phyloP scores from a whole-genome alignment of 2,888 invertebrate genomes.

The Chromoteleia sp. region DNA sequence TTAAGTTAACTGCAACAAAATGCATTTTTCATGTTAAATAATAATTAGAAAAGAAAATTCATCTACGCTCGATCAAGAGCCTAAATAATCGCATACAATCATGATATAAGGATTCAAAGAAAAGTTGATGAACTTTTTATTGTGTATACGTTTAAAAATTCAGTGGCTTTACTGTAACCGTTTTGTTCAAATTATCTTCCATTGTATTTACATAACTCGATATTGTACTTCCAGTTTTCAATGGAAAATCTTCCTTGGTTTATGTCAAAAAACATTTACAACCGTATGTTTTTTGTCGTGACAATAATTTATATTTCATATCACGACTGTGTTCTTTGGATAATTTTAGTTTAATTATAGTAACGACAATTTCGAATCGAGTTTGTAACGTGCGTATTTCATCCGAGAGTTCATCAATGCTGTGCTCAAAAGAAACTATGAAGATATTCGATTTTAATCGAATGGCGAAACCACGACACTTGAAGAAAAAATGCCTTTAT shows the following conservation, averaged over 20 bases:
- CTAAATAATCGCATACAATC: not conserved
- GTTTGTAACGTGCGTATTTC: conserved; percentile 17
- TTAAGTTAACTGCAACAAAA: conserved; percentile 12
- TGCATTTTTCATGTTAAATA: conserved; percentile 29
- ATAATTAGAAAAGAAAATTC: not conserved
- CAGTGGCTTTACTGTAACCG: no score
- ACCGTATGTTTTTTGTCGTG: not conserved
- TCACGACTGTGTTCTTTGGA: conserved; percentile 13
- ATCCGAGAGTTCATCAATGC: not conserved
- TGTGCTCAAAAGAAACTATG: conserved; percentile 5
- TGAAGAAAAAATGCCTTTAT: conserved; percentile 30
- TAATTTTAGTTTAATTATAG: not conserved
- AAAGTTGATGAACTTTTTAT: not conserved
- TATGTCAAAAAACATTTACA: not conserved
- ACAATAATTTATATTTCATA: conserved; percentile 28
- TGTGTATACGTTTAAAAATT: not conserved
- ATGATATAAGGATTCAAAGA: not conserved
- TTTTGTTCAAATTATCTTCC: conserved; percentile 31
- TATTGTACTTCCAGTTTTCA: conserved; percentile 10
- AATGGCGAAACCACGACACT: not conserved
- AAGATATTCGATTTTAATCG: not conserved
- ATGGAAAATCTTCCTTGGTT: conserved; percentile 5
- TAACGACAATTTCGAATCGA: not conserved
- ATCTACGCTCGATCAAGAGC: conserved; percentile 1
- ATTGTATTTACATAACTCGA: conserved; percentile 10